phyloP scores from a whole-genome alignment of 2,113 vertebrate genomes.

The Psilopogon haemacephalus region DNA sequence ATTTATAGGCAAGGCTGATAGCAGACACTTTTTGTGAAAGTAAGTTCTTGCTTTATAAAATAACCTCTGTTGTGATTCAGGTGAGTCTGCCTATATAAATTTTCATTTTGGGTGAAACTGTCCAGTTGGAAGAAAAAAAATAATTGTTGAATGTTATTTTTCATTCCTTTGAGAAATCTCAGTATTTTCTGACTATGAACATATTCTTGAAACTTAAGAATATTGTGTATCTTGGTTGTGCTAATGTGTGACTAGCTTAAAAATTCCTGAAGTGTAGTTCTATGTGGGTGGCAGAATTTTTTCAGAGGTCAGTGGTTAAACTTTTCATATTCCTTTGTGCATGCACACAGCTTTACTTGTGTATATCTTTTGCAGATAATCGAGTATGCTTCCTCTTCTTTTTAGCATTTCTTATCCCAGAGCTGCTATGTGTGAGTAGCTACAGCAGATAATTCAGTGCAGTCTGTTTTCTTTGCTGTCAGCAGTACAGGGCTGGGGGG shows the following conservation, averaged over 20 bases:
- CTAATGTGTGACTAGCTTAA: not conserved
- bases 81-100: not conserved
- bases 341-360: not conserved
- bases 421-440: not conserved
- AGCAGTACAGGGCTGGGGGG: not conserved
- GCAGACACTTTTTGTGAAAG: not conserved
- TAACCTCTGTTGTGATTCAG: not conserved
- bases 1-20: not conserved
- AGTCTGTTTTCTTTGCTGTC: not conserved
- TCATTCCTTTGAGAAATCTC: not conserved
- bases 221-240: accelerated
- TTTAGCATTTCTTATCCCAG: not conserved
- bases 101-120: not conserved
- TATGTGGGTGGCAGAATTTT: not conserved
- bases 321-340: not conserved
- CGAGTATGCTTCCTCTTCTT: not conserved
- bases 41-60: not conserved
- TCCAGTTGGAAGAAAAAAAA: not conserved
- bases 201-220: not conserved
- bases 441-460: not conserved
- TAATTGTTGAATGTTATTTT: not conserved
- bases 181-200: not conserved
- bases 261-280: not conserved
- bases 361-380: not conserved
- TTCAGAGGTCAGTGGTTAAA: not conserved